Base-by-base conservation (phyloP, 2,888 invertebrate genomes). In the Dynastes grantii region DNA sequence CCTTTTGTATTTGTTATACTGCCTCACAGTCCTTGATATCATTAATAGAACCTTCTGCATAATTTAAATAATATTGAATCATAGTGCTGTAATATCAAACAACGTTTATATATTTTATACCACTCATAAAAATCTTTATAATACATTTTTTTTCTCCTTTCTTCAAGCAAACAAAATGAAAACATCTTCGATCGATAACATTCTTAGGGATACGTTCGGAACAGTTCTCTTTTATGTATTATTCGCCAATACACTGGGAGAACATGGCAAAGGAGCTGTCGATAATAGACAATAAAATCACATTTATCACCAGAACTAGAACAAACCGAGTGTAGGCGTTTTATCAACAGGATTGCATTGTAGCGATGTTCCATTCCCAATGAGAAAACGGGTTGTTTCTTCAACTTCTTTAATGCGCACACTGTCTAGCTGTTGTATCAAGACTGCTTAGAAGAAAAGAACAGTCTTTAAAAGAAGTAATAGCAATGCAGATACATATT, bases 281-380 rank as follows among this genome's bases (percentile, higher is more conserved):
- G 63, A 37, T 63, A 63, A 63, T 63, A 63, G 63, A 63, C 32
- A 63, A 63, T 63, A 63, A 63, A 63, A 32, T 32, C 32, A 63
- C 32, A 63, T 63, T 63, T 63, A 63, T 63, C 32, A 63, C 63
- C 32, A 63, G 63, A 63, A 63, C 29, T 63, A 32, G 63, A 63
- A 63, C 63, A 63, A 63, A 63, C 29, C 63, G 13, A 29, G 32
- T 13, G 63, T 32, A 63, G 63, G 63, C 63, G 63, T 63, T 63
- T 3, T 22, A 63, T 63, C 63, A 63, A 9, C n/a, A 63, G 63
- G 13, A 63, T 63, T 63, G 63, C 32, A 63, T 63, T 63, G 63
- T 32, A 63, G 11, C 63, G 27, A 32, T n/a, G 55, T 5, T 53
- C 2, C 27, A 0, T 11, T 61, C 22, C 61, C 29, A 61, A 29